A percentile compares a stretch with the other conserved stretches of the same genome.
Conservation (phyloP, 2,113 vertebrate genomes). For the Gallinago paraguaiae region DNA sequence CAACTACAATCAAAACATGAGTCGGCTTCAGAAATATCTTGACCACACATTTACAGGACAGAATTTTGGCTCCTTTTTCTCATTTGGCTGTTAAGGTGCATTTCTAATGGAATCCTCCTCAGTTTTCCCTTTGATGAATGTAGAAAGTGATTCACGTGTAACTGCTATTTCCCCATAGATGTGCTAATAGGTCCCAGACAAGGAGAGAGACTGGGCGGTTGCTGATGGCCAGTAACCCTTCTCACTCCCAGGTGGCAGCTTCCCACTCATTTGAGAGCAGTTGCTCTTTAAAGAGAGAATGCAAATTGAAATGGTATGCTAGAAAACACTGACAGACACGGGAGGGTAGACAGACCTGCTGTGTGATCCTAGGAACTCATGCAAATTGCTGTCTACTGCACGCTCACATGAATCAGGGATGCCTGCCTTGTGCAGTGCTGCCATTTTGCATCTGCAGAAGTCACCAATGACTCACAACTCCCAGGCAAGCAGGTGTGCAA, state of each 20-base stretch:
- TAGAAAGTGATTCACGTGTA: neutral
- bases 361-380: neutral
- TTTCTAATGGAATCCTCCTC: neutral
- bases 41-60: neutral
- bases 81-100: neutral
- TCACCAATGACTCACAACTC: neutral
- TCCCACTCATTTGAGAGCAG: neutral
- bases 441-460: neutral
- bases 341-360: neutral
- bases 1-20: neutral
- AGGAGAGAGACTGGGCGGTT: neutral
- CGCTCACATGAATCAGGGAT: neutral
- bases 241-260: neutral
- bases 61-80: neutral
- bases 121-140: neutral
- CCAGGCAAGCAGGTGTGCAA: neutral
- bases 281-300: neutral
- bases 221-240: neutral
- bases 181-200: neutral
- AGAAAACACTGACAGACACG: neutral
- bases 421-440: neutral
- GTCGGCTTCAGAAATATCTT: neutral
- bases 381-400: neutral
- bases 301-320: accelerated
- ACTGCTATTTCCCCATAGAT: conserved; percentile 7